Conservation (phyloP, 2,113 vertebrate species). For the Nestor notabilis region DNA sequence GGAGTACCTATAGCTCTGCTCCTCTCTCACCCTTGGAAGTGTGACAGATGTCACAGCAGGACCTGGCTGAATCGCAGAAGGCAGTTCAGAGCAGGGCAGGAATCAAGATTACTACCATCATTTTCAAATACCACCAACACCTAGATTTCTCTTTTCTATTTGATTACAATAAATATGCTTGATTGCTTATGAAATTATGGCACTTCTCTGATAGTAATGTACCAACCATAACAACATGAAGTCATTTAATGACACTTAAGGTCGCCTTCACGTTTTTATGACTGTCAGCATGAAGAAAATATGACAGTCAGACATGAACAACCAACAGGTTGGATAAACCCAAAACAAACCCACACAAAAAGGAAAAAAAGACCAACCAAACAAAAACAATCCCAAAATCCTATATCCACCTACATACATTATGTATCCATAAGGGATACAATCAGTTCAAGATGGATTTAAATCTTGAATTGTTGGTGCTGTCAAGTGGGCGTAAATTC, state of each 20-base stretch:
- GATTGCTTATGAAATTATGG: background rate
- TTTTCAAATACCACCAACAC: background rate
- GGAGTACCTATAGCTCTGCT: background rate
- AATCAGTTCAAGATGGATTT: background rate
- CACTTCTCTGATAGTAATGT: background rate
- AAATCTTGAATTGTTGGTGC: background rate
- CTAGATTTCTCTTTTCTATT: background rate
- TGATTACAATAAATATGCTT: background rate
- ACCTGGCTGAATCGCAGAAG: background rate
- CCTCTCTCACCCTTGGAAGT: background rate
- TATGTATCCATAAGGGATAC: background rate
- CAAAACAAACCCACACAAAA: background rate
- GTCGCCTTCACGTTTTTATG: background rate
- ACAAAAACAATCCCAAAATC: background rate
- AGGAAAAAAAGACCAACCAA: background rate
- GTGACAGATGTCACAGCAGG: background rate
- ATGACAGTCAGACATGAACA: background rate
- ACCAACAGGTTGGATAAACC: background rate
- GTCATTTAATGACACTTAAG: background rate
- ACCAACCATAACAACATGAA: background rate
- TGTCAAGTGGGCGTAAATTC: background rate
- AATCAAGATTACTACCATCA: background rate
- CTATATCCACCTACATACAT: background rate
- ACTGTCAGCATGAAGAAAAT: background rate
- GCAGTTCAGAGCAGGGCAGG: background rate